Base-by-base conservation (phyloP, 2,797 vertebrate genomes). In the Muraenolepis orangiensis region DNA sequence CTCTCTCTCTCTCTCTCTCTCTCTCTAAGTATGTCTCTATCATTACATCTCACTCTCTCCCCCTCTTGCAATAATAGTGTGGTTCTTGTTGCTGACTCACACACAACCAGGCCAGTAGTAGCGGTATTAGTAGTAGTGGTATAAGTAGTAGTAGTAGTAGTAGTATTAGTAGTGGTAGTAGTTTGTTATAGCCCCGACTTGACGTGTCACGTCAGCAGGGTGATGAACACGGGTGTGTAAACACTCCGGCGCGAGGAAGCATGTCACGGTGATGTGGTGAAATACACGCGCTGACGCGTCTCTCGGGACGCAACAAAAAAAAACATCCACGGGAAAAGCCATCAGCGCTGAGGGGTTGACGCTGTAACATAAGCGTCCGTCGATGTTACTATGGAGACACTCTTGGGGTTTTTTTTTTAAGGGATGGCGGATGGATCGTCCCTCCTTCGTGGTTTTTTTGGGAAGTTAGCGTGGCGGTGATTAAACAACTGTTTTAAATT, bases 161-260 rank as follows among this genome's bases (percentile, higher is more conserved):
- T 72, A 83, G 76, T 73, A 67, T 72, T 68, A 51, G 18, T 51
- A 51, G 18, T 51, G 13, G 42, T 51, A 51, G 26, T 66, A 31
- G 70, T 26, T n/a, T 8, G 77, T 29, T 5, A 72, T 75, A 80
- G 74, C 69, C 75, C 77, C 89, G 89, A 89, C 88, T 86, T 85
- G 79, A 84, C 82, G 68, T 78, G 82, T 81, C 82, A 78, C 84
- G 77, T 84, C 75, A 83, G 82, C 78, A 3, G 66, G 75, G 81
- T 77, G 87, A 89, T 90, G 91, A 93, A 87, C 87, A n/a, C 86
- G 81, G 79, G 86, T 78, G 74, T 76, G 81, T 90, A 92, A 93
- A 93, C 91, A 91, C 81, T 85, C 85, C 78, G 69, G 80, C 80
- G 31, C 1, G 18, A 42, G 61, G 64, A 8, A 23, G 29, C 31